Evolutionary conservation across 1,140 invertebrate species (phyloP), one percentile per base, ranked within the genome.

Genomic region (Drosophila littoralis): DNA sequence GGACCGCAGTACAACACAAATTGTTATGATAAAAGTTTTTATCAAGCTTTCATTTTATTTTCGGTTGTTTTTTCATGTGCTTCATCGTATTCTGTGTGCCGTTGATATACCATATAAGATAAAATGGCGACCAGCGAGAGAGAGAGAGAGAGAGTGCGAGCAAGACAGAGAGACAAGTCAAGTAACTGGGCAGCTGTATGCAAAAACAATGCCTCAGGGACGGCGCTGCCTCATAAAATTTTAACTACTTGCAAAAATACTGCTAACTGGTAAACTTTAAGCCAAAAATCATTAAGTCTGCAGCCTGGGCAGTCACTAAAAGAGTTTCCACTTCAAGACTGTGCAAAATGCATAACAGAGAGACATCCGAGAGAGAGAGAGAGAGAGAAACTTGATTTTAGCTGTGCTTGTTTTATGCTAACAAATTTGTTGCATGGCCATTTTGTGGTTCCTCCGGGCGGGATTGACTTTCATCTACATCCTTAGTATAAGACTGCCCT

Each of bases 21-120:
- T 88, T 88, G 83, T 88, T 88, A 88, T 88, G 84, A 89, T 89
- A 88, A 89, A 88, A 88, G 84, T 88, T 88, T 89, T 89, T 88
- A 88, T 89, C 83, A 88, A 88, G 84, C 89, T 88, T 85, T 80
- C 74, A 54, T 79, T 54, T 74, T 75, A 65, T 71, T 71, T 72
- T 63, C 36, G 10, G 17, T 32, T 38, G 12, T 64, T 17, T 48
- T 28, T 10, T 35, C 22, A 28, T 28, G 22, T 28, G 22, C 22
- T 33, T 17, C 4, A 7, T 15, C 48, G 60, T 52, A 15, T 38
- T 15, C n/a, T 17, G 46, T 66, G 64, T 76, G 50, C 17, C 70
- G 69, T 75, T 78, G 77, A 85, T 85, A 77, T 78, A 72, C 59
- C 52, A 76, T 69, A 76, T 59, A 43, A 88, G 75, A 86, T 79